Base-by-base conservation (phyloP, 2,888 invertebrate genomes). In the Melanostoma mellinum region DNA sequence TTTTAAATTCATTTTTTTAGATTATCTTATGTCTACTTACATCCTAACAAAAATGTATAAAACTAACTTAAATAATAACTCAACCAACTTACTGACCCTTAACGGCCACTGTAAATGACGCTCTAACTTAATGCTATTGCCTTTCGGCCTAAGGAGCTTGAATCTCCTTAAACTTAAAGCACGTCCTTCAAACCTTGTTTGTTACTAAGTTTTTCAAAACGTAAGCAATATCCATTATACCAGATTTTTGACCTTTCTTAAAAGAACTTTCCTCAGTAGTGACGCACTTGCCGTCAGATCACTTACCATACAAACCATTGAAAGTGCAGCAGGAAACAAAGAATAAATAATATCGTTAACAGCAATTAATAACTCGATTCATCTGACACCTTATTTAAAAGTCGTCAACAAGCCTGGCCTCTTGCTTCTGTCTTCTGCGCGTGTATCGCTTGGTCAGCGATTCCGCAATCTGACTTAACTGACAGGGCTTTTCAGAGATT, bases 321-420 rank as follows among this genome's bases (percentile, higher is more conserved):
- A 58, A 20, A 50, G 33, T 48, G 40, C 52, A 63, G 32, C 68
- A 68, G 74, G 74, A 79, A 74, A 63, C 79, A 68, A 63, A 74
- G 44, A 50, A 79, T 63, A 67, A 65, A 72, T 65, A 67, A 72
- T 68, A 55, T 44, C 30, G 53, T 68, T 52, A 76, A 63, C 44
- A 76, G 48, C 67, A 74, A 79, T 79, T 58, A 79, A 69, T 63
- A 74, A 63, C 74, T 63, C 53, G 61, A 48, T 1, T 61, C 42
- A 69, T 56, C 79, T 69, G 79, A 79, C 63, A 74, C 68, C 63
- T 61, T 56, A 20, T 20, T 74, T 33, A 68, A 79, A 58, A 50
- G 72, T 48, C 63, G 77, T 46, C 71, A 65, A 53, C 53, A 46
- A 50, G 6, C 63, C n/a, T 32, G 42, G 8, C 33, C 33, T 32